Base-by-base conservation (phyloP, 2,113 vertebrate genomes). In the Myotis yumanensis region DNA sequence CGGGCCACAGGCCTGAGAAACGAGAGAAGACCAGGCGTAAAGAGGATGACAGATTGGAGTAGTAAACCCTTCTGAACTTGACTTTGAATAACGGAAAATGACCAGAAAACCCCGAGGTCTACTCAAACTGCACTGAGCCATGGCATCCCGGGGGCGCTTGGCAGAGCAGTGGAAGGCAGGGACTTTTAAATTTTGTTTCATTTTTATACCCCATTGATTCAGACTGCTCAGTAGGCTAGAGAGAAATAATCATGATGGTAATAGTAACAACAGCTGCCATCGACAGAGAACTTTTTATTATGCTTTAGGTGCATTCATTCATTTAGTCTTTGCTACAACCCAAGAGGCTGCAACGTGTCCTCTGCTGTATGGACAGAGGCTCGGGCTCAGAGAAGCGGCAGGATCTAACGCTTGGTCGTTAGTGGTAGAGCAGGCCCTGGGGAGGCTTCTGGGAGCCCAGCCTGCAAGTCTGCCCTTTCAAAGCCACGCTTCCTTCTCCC, bases 361-460 rank as follows among this genome's bases (percentile, higher is more conserved):
- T 83, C 10, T 35, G 30, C 17, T 40, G 69, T 28, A 30, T 3
- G 35, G 57, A 17, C 32, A 75, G 71, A 73, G 40, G 8, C 32
- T 0, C 15, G 16, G 35, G 28, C n/a, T 59, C n/a, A 12, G 62
- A n/a, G 85, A 22, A 73, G 30, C 4, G 2, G 20, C 0, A 0
- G 8, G 30, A 62, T 9, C 9, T 30, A 35, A 69, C 48, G 46
- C 30, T 4, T 20, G 52, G 23, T 20, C 10, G 0, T 23, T 7
- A 52, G 40, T 18, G 20, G 48, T 18, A 32, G 22, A 76, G 51
- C 32, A 28, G 80, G 16, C 1, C 1, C 52, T 22, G 25, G 54
- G 32, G 10, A 20, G n/a, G 43, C 40, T 28, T 59, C 52, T 32
- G 52, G 11, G 54, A 72, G 30, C 46, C 32, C n/a, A 7, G 40